These are phyloP conservation scores for Byasa hedistus DNA, from an alignment of 2,888 invertebrate species.

Conservation along the genomic window DNA sequence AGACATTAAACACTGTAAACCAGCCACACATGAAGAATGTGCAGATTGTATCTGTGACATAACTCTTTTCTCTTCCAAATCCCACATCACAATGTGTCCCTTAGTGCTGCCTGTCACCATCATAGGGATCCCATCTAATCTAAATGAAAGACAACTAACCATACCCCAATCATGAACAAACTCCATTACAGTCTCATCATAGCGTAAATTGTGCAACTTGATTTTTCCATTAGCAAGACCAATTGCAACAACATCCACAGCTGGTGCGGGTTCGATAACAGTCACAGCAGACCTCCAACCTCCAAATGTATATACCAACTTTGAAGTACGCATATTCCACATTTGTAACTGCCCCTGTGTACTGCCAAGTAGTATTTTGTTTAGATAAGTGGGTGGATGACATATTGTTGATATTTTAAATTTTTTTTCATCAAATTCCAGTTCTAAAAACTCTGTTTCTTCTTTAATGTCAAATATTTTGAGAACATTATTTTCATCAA, in stretches of 20 bases:
- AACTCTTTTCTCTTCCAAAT: constrained; percentile 89
- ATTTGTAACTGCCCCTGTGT: constrained; percentile 91
- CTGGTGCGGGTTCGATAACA: constrained; percentile 92
- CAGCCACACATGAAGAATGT: constrained; percentile 87
- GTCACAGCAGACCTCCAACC: constrained; percentile 87
- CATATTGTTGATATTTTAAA: constrained; percentile 90
- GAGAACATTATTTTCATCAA: constrained; percentile 88
- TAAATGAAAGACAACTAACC: constrained; percentile 90
- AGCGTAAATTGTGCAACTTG: constrained; percentile 91
- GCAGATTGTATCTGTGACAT: constrained; percentile 89
- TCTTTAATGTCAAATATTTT: constrained; percentile 92
- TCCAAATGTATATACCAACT: constrained; percentile 87
- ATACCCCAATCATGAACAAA: constrained; percentile 96
- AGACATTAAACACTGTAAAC: constrained; percentile 89
- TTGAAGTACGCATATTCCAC: constrained; percentile 92
- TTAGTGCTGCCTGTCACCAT: constrained; percentile 90
- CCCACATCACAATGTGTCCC: constrained; percentile 96
- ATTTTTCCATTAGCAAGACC: constrained; percentile 91
- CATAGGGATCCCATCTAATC: constrained; percentile 90
- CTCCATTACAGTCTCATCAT: constrained; percentile 89
- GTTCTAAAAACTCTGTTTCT: constrained; percentile 84
- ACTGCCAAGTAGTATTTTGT: constrained; percentile 94
- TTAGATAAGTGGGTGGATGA: constrained; percentile 96
- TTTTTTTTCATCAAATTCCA: constrained; percentile 82
- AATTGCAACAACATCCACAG: constrained; percentile 93